phyloP scores from a whole-genome alignment of 2,113 vertebrate species.

The Tor tambroides region DNA sequence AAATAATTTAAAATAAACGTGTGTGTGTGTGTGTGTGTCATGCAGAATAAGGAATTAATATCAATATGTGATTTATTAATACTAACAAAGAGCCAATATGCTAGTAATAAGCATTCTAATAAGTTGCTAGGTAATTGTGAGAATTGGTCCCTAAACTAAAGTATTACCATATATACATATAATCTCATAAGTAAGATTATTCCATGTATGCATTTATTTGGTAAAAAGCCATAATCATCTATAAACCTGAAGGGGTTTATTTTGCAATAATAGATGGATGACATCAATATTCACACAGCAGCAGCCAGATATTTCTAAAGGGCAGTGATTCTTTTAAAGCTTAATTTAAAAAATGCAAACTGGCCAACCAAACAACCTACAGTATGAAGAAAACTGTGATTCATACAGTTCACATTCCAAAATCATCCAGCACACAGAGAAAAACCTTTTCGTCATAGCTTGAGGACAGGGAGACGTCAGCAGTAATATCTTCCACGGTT shows the following conservation, averaged over 20 bases:
- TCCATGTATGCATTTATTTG: not conserved
- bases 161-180: too few relatives aligned
- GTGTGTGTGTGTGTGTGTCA: too few relatives aligned
- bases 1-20: too few relatives aligned
- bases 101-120: too few relatives aligned
- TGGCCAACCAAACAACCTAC: not conserved
- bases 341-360: not conserved
- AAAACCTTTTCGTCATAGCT: not conserved
- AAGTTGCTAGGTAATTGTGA: too few relatives aligned
- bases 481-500: not conserved
- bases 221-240: not conserved
- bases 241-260: not conserved
- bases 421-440: not conserved
- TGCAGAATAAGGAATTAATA: too few relatives aligned
- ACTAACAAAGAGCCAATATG: too few relatives aligned
- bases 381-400: not conserved
- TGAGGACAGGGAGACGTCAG: not conserved
- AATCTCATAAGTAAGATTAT: not conserved
- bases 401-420: not conserved
- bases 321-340: not conserved
- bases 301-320: constrained; percentile 1
- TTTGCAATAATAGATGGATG: not conserved
- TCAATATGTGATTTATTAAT: too few relatives aligned
- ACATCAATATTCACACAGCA: not conserved
- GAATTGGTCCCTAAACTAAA: too few relatives aligned